Conservation (phyloP, 2,888 invertebrate genomes). For the Coleophora flavipennella region DNA sequence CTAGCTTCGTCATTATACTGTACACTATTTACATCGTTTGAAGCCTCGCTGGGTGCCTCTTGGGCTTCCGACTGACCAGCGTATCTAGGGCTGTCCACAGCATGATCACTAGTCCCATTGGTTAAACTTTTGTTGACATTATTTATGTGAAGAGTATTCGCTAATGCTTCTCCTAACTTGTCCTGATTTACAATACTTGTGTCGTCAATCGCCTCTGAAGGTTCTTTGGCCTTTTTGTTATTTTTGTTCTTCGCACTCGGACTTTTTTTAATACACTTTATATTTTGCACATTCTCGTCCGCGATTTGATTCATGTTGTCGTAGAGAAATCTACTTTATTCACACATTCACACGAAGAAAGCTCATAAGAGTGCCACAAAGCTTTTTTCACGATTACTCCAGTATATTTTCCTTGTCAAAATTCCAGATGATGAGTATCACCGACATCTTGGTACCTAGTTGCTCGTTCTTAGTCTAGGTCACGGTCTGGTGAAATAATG, state of each 20-base stretch:
- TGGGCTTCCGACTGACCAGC: slow-evolving; percentile 31
- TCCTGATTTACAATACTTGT: slow-evolving; percentile 49
- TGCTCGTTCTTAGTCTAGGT: slow-evolving; percentile 26
- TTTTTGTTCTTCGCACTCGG: slow-evolving; percentile 56
- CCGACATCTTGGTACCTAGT: slow-evolving; percentile 64
- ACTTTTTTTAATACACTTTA: slow-evolving; percentile 56
- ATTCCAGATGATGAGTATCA: slow-evolving; percentile 57
- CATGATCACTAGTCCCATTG: slow-evolving; percentile 60
- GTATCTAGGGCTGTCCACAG: slow-evolving; percentile 34
- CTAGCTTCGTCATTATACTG: slow-evolving; percentile 41
- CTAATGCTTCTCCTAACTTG: slow-evolving; percentile 51
- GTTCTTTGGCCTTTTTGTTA: slow-evolving; percentile 66
- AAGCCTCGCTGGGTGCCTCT: slow-evolving; percentile 30
- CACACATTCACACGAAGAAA: slow-evolving; percentile 56
- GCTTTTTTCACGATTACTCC: slow-evolving; percentile 42
- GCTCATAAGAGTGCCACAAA: slow-evolving; percentile 43
- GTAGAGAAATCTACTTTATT: slow-evolving; percentile 54
- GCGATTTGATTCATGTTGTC: slow-evolving; percentile 58
- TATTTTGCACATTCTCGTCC: slow-evolving; percentile 53
- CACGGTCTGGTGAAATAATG: slow-evolving; percentile 28
- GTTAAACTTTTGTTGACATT: slow-evolving; percentile 58
- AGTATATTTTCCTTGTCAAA: slow-evolving; percentile 62
- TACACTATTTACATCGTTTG: slow-evolving; percentile 56
- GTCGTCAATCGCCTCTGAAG: slow-evolving; percentile 46
- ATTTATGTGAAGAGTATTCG: slow-evolving; percentile 57